Percentiles rank a stretch among this genome's conserved stretches.
phyloP scores from a whole-genome alignment of 2,797 vertebrate species.

The Podarcis siculus region DNA sequence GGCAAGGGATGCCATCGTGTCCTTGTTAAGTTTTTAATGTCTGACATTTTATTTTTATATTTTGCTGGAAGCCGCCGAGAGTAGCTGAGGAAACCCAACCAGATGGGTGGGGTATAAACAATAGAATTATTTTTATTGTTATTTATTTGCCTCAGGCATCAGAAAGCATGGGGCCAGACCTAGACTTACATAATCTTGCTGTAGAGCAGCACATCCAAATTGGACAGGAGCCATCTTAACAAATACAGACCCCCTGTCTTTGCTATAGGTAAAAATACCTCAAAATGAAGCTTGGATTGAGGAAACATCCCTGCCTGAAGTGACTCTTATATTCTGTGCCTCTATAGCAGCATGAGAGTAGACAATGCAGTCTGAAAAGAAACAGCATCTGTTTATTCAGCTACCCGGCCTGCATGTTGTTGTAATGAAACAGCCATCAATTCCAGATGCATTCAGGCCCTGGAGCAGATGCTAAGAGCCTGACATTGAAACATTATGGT shows the following conservation, averaged over 20 bases:
- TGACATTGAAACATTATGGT: constrained; percentile 40
- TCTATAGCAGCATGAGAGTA: constrained; percentile 24
- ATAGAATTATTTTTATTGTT: too few species aligned
- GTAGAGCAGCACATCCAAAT: too few species aligned
- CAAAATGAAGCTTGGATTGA: constrained; percentile 29
- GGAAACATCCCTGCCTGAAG: constrained; percentile 40
- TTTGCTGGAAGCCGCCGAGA: too few species aligned
- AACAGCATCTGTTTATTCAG: constrained; percentile 52
- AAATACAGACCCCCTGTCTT: too few species aligned
- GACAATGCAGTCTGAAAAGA: constrained; percentile 58
- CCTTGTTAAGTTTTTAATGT: too few species aligned
- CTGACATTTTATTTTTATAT: too few species aligned
- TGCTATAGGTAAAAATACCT: not conserved
- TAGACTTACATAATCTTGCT: not conserved
- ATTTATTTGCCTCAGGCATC: not conserved
- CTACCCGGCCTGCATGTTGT: constrained; percentile 16
- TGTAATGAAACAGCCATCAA: constrained; percentile 55
- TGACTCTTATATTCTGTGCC: constrained; percentile 48
- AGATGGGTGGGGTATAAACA: too few species aligned
- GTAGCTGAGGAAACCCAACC: too few species aligned
- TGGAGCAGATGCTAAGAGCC: not conserved
- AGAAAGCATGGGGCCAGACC: not conserved
- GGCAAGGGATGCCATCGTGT: too few species aligned
- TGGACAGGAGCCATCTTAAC: too few species aligned
- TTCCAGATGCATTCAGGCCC: constrained; percentile 43